Percentiles rank a stretch among this genome's conserved stretches.
These are phyloP conservation scores for Hystrix cristata DNA, from an alignment of 2,113 vertebrate genomes.

Conservation along the genomic window DNA sequence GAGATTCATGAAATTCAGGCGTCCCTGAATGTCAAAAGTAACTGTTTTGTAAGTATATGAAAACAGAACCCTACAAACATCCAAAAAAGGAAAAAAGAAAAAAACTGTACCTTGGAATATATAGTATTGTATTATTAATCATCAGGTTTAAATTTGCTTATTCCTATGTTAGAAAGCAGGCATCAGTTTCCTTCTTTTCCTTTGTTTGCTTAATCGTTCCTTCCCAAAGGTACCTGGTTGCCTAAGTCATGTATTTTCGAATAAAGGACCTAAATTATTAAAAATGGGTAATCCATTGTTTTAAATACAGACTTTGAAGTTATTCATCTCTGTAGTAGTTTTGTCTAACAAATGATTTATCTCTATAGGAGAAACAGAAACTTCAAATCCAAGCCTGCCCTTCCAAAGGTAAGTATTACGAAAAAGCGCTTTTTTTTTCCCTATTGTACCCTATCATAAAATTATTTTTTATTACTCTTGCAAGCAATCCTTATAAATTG, in stretches of 20 bases:
- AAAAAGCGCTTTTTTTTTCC: conserved; percentile 21
- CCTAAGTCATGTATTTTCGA: conserved; percentile 51
- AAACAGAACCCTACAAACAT: background rate
- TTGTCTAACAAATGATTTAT: conserved; percentile 72
- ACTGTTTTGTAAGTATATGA: background rate
- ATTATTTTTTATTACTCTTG: conserved; percentile 23
- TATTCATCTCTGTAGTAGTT: background rate
- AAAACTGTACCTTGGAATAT: conserved; percentile 13
- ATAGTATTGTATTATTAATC: background rate
- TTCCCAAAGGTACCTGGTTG: conserved; percentile 22
- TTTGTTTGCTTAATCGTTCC: background rate
- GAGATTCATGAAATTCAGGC: conserved; percentile 37
- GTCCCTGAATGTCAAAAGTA: conserved; percentile 29
- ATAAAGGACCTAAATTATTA: background rate
- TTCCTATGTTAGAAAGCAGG: background rate
- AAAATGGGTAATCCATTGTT: background rate
- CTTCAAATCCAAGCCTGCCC: conserved; percentile 94
- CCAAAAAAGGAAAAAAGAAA: background rate
- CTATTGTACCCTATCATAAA: background rate
- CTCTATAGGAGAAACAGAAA: conserved; percentile 96
- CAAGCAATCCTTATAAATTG: conserved; percentile 28
- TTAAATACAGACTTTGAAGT: conserved; percentile 45
- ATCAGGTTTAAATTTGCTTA: conserved; percentile 9
- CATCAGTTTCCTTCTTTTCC: background rate
- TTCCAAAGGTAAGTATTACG: conserved; percentile 95